Evolutionary conservation across 2,888 invertebrate species (phyloP).

Genomic region (Ochropleura plecta): DNA sequence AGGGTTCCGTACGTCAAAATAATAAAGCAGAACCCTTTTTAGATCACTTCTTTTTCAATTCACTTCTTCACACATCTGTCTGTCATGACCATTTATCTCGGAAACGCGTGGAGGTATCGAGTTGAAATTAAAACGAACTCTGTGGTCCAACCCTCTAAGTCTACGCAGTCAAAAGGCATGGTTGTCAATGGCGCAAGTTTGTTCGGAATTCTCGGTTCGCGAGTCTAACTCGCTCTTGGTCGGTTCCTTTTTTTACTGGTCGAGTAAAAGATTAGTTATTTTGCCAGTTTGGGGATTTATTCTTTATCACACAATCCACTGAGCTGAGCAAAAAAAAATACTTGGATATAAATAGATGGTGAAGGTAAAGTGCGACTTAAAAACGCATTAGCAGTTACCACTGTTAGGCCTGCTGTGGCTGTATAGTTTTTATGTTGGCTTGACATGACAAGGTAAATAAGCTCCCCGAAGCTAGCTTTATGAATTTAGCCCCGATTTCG

Average conservation of each 20-base stretch:
- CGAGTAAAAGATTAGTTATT: neutral
- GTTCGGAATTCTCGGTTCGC: no score
- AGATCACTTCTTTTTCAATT: no score
- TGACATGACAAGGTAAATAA: conserved; percentile 35
- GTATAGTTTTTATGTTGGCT: conserved; percentile 33
- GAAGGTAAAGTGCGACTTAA: conserved; percentile 36
- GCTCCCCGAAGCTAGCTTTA: neutral
- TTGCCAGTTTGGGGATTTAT: conserved; percentile 9
- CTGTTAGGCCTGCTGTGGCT: conserved; percentile 1
- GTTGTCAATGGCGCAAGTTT: no score
- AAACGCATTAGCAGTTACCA: conserved; percentile 38
- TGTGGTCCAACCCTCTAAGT: no score
- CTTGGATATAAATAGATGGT: conserved; percentile 21
- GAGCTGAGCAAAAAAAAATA: conserved; percentile 12
- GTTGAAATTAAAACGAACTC: no score
- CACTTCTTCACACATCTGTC: no score
- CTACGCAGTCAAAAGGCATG: no score
- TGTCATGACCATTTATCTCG: no score
- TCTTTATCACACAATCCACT: conserved; percentile 19
- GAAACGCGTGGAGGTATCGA: no score
- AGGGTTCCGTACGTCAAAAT: no score
- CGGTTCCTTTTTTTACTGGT: neutral
- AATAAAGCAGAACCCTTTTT: no score
- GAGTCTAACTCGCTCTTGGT: no score
- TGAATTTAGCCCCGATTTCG: conserved; percentile 14